A percentile compares a stretch with the other conserved stretches of the same genome.
These are phyloP conservation scores for Balaeniceps rex DNA, from an alignment of 2,113 vertebrate species.

Conservation along the genomic window DNA sequence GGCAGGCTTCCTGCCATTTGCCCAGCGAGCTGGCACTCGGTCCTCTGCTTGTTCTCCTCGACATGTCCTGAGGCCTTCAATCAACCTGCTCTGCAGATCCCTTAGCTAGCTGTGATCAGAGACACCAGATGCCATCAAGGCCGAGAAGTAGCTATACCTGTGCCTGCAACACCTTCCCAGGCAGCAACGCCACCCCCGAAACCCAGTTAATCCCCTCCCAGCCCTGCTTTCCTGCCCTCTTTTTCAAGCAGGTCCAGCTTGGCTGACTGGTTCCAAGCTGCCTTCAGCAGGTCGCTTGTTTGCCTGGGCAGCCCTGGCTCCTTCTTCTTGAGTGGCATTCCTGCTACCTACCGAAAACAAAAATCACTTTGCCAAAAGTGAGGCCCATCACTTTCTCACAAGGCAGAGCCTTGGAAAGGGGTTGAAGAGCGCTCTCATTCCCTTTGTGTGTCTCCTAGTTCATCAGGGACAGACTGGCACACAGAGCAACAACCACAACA, in stretches of 20 bases:
- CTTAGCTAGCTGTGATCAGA: background rate
- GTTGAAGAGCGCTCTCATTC: background rate
- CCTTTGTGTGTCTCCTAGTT: background rate
- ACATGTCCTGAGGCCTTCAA: slow-evolving; percentile 46
- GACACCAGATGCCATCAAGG: background rate
- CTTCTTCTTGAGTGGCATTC: background rate
- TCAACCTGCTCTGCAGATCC: slow-evolving; percentile 6
- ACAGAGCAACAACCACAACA: background rate
- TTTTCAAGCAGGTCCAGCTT: background rate
- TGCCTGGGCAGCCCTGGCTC: background rate
- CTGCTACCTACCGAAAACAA: background rate
- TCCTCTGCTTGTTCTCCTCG: slow-evolving; percentile 30
- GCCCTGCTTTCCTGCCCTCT: background rate
- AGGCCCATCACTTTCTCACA: background rate
- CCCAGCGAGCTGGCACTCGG: background rate
- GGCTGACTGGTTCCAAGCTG: background rate
- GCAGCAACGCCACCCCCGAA: background rate
- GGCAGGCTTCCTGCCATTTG: slow-evolving; percentile 38
- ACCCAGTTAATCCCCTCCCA: background rate
- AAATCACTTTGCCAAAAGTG: background rate
- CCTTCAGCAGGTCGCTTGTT: background rate
- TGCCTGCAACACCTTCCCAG: background rate
- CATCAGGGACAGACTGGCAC: background rate
- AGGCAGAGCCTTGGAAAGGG: background rate
- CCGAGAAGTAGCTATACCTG: background rate